Conservation (phyloP, 2,888 invertebrate genomes). For the Dione vanillae region DNA sequence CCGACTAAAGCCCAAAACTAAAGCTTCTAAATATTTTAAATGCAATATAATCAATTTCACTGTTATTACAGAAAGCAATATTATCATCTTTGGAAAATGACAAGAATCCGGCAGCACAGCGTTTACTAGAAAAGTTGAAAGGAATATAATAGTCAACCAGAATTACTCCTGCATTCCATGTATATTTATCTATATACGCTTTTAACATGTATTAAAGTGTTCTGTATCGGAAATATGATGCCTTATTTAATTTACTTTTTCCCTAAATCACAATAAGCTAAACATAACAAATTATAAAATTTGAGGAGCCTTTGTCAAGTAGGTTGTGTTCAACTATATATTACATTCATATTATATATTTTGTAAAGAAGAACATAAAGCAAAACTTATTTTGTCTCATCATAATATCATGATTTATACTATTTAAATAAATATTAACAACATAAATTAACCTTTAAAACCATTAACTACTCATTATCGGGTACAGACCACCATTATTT, state of each 20-base stretch:
- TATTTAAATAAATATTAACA: no score
- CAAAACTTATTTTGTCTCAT: no score
- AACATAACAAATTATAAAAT: no score
- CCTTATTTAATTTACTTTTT: conserved; percentile 4
- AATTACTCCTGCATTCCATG: background rate
- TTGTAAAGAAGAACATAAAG: no score
- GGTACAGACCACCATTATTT: no score
- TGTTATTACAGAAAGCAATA: conserved; percentile 69
- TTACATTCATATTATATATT: no score
- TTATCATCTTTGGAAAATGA: conserved; percentile 61
- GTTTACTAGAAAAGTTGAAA: conserved; percentile 62
- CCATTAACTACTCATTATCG: no score
- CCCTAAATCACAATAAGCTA: background rate
- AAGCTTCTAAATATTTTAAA: background rate
- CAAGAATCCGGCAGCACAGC: conserved; percentile 54
- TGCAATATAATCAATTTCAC: background rate
- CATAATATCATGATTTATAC: no score
- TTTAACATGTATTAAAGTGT: background rate
- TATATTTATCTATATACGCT: conserved; percentile 1
- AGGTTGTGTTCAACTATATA: no score
- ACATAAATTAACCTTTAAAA: no score
- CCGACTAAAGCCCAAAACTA: no score
- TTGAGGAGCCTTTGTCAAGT: no score
- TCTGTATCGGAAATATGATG: background rate
- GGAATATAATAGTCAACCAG: conserved; percentile 31